Base-by-base conservation (phyloP, 2,888 invertebrate genomes). In the Amphimallon solstitiale region DNA sequence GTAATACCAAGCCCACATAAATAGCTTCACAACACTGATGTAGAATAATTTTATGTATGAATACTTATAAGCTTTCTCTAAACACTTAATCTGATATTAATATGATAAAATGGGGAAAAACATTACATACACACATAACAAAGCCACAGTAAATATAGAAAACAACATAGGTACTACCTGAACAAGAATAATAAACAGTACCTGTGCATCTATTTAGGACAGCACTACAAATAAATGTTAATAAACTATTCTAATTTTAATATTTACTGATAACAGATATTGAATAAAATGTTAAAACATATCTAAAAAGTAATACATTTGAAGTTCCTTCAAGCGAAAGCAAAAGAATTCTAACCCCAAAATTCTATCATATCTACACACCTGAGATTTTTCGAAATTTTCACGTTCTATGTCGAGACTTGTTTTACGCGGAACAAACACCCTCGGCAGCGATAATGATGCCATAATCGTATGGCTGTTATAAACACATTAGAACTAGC, bases 301-400 rank as follows among this genome's bases (percentile, higher is more conserved):
- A 29, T 5, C 9, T 5, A 29, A 29, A 29, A 29, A 5, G 9
- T 5, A 29, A 29, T 3, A 9, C 9, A 29, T 29, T 1, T 23
- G 9, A 29, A 9, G 1, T 7, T 29, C 29, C 9, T 5, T 7
- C 29, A 29, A 29, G 29, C 29, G 5, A 29, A 29, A 29, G 29
- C 29, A 29, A 29, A 29, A 29, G n/a, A 29, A 29, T 29, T 29
- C 29, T 29, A 29, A 29, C 56, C 56, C 40, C 48, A 56, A 65
- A 45, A 49, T 29, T 29, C 5, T 5, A 29, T n/a, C 1, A 43
- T 43, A 10, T 1, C 34, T 6, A 40, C 82, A 77, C 83, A 92
- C 92, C 90, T 92, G 92, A 78, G 89, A 89, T 82, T 92, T 92
- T 82, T 93, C 93, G 80, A 93, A 93, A 77, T 90, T 90, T 81